Base-by-base conservation (phyloP, 2,797 vertebrate genomes). In the Acanthornis magna region DNA sequence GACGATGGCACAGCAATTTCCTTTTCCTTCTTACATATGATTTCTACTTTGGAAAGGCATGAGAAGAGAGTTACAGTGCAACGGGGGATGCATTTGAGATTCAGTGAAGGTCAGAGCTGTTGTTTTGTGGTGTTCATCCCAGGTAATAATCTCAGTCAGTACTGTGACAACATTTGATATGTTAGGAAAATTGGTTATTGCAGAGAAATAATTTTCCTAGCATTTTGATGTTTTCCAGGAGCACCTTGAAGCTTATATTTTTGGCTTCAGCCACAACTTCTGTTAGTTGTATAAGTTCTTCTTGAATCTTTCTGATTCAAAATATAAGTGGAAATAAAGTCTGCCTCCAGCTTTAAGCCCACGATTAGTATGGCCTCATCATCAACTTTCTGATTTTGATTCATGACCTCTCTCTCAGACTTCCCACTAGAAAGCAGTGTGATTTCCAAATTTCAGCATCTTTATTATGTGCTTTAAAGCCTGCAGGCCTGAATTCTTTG, bases 51-150 rank as follows among this genome's bases (percentile, higher is more conserved):
- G 63, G 30, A 47, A 72, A 60, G 67, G 15, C 1, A 0, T 7
- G 8, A 50, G 23, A 21, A 42, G 9, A 43, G 16, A 34, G 42
- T 45, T 22, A 2, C 3, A 14, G 26, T 10, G 19, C 18, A 19
- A 2, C 15, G 7, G 8, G 42, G 14, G 38, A 19, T 5, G 2
- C 13, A 3, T 32, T 6, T 55, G 17, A 11, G 29, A 54, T 8
- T 43, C 5, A 7, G 4, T 40, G 50, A 42, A 55, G 62, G 32
- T 65, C 54, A 68, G 36, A 81, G 45, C 9, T 83, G n/a, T 3
- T 53, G 2, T 36, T 63, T 32, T 55, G 10, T 36, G 60, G 2
- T 29, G 10, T 57, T 70, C 27, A 29, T 34, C 16, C 4, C 4
- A 54, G 70, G 5, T 43, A 45, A 22, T 7, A 60, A 47, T 61